Evolutionary conservation across 1,140 invertebrate genomes (phyloP), one percentile per base, ranked within the genome.

Genomic region (Drosophila watanabei): DNA sequence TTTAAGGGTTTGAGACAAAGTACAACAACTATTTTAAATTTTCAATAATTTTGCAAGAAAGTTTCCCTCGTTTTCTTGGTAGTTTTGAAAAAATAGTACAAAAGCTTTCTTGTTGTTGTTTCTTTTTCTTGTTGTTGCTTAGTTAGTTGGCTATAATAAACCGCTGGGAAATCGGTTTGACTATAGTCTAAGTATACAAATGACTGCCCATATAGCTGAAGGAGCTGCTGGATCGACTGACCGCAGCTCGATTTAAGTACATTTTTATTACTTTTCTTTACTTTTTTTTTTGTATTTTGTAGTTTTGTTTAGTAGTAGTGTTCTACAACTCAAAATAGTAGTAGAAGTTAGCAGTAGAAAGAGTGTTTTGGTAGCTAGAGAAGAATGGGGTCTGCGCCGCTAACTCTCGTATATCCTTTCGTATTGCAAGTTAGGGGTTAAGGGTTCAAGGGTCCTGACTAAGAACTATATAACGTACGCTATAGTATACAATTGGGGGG

Each of bases 121-220:
- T 79, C 11, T 48, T 24, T 0, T 32, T 51, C 9, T 51, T 35
- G 56, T 89, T 75, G 70, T 49, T 37, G 45, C 51, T 88, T 80
- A 77, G 56, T 89, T 85, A 70, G 66, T 81, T 78, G 58, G 72
- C 80, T 80, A 86, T 83, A 80, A 57, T 76, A 69, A 81, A 69
- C 83, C 73, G 73, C 65, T 64, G 77, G 66, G 71, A 73, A 56
- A 52, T 73, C 71, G 66, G 70, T 69, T 80, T 61, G 59, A 77
- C 71, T 86, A 73, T 86, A 80, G 75, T 82, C 59, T 89, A 85
- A 81, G 81, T 89, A 82, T 89, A 89, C 79, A 89, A 89, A 85
- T 92, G 84, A 84, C 79, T 90, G 91, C 92, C 92, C 92, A 93
- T 93, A 93, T 93, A 93, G 92, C 92, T 92, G 91, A 90, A 79